These are phyloP conservation scores for Mastomys coucha DNA, from an alignment of 2,113 vertebrate species.

Conservation along the genomic window DNA sequence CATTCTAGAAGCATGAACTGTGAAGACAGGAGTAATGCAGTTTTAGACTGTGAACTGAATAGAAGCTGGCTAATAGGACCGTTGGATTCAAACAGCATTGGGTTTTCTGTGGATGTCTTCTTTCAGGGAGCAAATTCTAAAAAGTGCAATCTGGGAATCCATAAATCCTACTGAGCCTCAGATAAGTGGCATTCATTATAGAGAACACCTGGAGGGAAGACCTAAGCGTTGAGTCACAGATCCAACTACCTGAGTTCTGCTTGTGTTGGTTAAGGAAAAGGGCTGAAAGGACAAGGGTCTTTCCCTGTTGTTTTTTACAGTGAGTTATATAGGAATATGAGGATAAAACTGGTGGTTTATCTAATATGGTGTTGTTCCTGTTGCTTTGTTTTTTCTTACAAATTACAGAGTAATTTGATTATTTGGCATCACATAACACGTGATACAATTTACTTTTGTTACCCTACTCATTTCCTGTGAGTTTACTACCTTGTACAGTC, in stretches of 20 bases:
- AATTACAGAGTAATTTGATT: neutral
- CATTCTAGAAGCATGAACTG: conserved; percentile 50
- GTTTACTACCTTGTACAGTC: neutral
- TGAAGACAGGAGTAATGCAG: neutral
- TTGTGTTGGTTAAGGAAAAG: conserved; percentile 53
- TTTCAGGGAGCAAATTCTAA: conserved; percentile 61
- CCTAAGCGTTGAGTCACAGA: conserved; percentile 63
- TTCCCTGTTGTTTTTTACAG: conserved; percentile 29
- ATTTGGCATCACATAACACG: neutral
- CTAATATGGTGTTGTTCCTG: neutral
- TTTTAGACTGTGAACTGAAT: conserved; percentile 28
- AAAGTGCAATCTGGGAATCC: conserved; percentile 59
- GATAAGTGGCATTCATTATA: conserved; percentile 78
- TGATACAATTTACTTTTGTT: neutral
- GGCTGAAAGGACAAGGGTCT: conserved; percentile 25
- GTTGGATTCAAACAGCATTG: neutral
- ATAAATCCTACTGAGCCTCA: conserved; percentile 71
- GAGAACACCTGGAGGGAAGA: conserved; percentile 79
- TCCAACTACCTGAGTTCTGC: conserved; percentile 58
- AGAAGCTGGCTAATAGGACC: neutral
- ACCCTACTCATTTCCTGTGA: neutral
- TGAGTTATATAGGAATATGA: neutral
- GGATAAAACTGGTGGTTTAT: neutral
- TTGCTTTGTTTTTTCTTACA: neutral
- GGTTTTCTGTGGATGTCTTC: conserved; percentile 54